Conservation (phyloP, 2,113 vertebrate genomes). For the Sylvia atricapilla region DNA sequence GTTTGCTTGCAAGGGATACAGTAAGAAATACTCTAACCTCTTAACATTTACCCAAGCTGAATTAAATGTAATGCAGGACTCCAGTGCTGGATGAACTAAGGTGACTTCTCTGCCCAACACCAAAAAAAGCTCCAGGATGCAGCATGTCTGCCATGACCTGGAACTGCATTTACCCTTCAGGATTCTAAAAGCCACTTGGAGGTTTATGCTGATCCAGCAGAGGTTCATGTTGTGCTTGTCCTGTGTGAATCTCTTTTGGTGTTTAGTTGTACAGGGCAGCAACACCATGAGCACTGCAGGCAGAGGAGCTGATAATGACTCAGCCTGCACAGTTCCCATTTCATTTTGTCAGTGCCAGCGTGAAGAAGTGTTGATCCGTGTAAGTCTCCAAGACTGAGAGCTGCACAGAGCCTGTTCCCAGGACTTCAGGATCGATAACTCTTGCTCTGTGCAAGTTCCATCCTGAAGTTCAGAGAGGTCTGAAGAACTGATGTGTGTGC, state of each 20-base stretch:
- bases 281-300: background rate
- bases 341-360: background rate
- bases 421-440: background rate
- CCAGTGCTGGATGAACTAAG: background rate
- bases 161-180: background rate
- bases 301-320: background rate
- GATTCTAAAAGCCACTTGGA: background rate
- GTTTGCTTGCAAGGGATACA: background rate
- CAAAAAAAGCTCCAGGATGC: background rate
- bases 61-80: background rate
- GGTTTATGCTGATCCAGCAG: background rate
- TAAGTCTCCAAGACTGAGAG: background rate
- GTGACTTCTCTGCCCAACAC: background rate
- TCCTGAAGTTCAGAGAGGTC: background rate
- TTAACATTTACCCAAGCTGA: background rate
- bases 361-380: background rate
- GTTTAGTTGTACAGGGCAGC: background rate
- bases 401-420: background rate
- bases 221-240: background rate
- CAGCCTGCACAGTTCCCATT: background rate
- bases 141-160: background rate
- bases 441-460: background rate
- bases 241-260: background rate
- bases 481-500: background rate
- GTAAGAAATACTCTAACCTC: background rate